These are phyloP conservation scores for Python bivittatus DNA, from an alignment of 2,113 vertebrate genomes.

Conservation along the genomic window DNA sequence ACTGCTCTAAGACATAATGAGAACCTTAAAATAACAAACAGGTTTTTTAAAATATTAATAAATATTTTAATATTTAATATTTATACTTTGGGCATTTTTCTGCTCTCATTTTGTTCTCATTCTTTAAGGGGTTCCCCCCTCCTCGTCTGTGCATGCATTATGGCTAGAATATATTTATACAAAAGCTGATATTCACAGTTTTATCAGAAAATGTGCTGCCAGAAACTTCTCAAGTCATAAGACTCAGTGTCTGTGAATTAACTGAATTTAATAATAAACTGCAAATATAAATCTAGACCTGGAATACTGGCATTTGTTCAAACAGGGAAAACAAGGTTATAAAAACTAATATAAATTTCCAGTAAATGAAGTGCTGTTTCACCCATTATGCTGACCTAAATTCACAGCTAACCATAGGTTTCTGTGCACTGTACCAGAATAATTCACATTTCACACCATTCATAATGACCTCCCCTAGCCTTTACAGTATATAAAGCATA, in stretches of 20 bases:
- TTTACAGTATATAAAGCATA: no score
- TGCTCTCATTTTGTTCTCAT: neutral
- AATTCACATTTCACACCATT: neutral
- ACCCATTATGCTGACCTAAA: neutral
- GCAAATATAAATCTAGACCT: neutral
- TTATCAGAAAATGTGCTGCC: neutral
- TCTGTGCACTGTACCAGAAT: neutral
- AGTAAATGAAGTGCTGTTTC: neutral
- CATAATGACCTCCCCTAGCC: neutral
- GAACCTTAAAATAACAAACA: neutral
- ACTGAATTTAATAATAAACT: neutral
- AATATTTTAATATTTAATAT: neutral
- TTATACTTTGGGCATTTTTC: neutral
- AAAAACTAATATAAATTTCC: neutral
- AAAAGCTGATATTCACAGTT: conserved; percentile 1
- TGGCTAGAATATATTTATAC: neutral
- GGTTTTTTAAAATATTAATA: neutral
- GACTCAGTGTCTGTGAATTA: neutral
- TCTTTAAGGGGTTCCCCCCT: neutral
- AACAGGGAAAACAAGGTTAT: neutral
- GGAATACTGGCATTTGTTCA: neutral
- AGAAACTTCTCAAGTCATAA: conserved; percentile 4
- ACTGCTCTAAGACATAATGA: neutral
- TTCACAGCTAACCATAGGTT: neutral
- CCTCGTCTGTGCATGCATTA: neutral